Base-by-base conservation (phyloP, 2,113 vertebrate genomes). In the Saguinus imperator region DNA sequence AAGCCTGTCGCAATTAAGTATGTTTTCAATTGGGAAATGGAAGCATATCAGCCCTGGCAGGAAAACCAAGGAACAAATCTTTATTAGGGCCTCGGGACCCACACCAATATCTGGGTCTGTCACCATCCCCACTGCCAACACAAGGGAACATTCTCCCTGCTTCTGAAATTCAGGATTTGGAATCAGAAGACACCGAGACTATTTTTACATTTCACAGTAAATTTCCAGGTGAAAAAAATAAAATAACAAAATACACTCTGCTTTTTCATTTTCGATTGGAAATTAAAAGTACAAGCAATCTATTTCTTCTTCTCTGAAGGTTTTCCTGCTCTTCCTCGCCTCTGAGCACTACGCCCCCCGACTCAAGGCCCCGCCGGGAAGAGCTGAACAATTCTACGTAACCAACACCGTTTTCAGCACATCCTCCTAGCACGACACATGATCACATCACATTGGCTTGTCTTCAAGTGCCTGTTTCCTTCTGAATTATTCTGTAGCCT, bases 21-120 rank as follows among this genome's bases (percentile, higher is more conserved):
- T 94, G 96, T 97, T 98, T 98, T 98, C 96, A 97, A 75, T 87
- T 96, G 91, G 75, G 81, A 98, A 98, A 97, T 94, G 50, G 72
- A 97, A 98, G 89, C 52, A 13, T 89, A 77, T 96, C 17, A 0
- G 79, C 90, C 52, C 84, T 83, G 94, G 96, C 97, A 98, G 86
- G 35, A 58, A 92, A 87, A 89, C 95, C 90, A 93, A 72, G 94
- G 97, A 97, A 64, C 52, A 3, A 50, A 73, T 96, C 97, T 98
- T 97, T 93, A 94, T 95, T 57, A 95, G 94, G 1, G 18, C 58
- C 45, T 57, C 52, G 52, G 90, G 89, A 58, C 70, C 29, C 80
- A 58, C 64, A 55, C 95, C 43, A 17, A 87, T 84, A 87, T 82
- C 95, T 23, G 35, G 73, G 27, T 88, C 88, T 92, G 82, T 73